Conservation (phyloP, 2,888 invertebrate genomes). For the Lepas anatifera region DNA sequence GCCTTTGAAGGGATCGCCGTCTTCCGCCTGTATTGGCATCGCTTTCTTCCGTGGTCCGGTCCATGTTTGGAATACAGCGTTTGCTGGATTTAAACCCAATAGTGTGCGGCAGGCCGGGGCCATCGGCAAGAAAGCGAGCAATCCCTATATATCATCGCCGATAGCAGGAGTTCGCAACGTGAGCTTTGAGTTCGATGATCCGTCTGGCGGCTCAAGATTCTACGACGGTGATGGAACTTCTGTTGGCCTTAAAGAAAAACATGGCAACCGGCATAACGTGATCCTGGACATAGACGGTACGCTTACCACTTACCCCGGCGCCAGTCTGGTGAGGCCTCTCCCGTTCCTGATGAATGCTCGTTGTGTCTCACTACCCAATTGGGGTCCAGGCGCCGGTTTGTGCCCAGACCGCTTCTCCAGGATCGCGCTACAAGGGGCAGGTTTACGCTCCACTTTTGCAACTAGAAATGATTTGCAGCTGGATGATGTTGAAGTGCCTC, state of each 20-base stretch:
- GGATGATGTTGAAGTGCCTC: not conserved
- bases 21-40: not conserved
- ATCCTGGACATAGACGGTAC: not conserved
- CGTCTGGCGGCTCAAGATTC: not conserved
- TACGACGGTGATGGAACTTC: not conserved
- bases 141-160: not conserved
- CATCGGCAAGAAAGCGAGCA: not conserved
- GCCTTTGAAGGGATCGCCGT: too few relatives aligned
- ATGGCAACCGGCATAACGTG: not conserved
- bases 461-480: not conserved
- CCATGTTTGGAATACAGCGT: not conserved
- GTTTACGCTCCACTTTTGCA: not conserved
- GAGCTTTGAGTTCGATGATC: not conserved
- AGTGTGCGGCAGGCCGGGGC: not conserved
- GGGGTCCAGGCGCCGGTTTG: not conserved
- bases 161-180: not conserved
- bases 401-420: not conserved
- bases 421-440: not conserved
- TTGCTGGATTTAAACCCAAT: not conserved
- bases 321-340: not conserved
- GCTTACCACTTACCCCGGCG: not conserved
- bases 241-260: not conserved
- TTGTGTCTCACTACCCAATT: not conserved
- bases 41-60: not conserved
- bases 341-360: not conserved